Base-by-base conservation (phyloP, 2,888 invertebrate genomes). In the Helicoverpa assulta region DNA sequence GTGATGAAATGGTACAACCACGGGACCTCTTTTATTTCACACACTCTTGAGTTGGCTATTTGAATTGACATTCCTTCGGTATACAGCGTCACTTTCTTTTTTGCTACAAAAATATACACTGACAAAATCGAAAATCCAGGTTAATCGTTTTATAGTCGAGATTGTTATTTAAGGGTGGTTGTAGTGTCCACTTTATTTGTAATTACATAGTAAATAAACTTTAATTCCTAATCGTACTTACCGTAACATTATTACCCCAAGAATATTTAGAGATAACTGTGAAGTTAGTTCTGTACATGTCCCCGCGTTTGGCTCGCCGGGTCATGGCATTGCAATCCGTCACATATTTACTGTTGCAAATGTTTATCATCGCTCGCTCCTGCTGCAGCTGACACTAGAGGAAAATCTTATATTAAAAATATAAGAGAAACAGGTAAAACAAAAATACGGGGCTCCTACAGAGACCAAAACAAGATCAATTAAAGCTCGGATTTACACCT, bases 221-320 rank as follows among this genome's bases (percentile, higher is more conserved):
- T 40, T 40, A 4, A 8, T n/a, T 47, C 6, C 7, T 5, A n/a
- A 16, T 40, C 2, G 16, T 62, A 67, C 77, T 8, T 70, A 81
- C 81, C 65, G 81, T 77, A 10, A 77, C 54, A 63, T 81, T 81
- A 40, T 81, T 80, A 2, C 18, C 37, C 16, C 12, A 56, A 0
- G 43, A 6, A 6, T 67, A 50, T 16, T 67, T 18, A 1, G 7
- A 14, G 5, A 8, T 55, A 0, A 7, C 0, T 0, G 80, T 73
- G 0, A 64, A 1, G 21, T 81, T 81, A 0, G 69, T 75, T 16
- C 26, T 69, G 12, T 81, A 81, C 0, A 66, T 61, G 1, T 67
- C 64, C 0, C 74, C 74, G 33, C 74, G 70, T 10, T 29, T 55
- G 6, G 7, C 3, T 5, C 80, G 70, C 4, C 55, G 55, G 0